Conservation (phyloP, 1,140 invertebrate genomes). For the Frieseomelitta varia region DNA sequence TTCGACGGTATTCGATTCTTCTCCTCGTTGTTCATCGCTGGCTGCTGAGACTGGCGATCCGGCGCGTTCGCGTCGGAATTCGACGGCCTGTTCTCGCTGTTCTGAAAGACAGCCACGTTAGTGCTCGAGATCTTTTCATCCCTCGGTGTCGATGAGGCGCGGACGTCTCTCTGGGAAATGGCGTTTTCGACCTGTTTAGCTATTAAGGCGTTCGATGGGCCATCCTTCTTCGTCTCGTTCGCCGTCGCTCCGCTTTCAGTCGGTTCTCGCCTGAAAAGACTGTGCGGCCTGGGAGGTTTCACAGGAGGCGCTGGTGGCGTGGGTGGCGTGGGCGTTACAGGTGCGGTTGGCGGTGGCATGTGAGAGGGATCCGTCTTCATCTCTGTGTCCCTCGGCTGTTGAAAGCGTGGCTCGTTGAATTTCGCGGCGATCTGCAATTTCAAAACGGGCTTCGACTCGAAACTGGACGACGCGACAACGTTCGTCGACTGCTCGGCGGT, state of each 20-base stretch:
- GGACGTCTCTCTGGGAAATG: too few relatives aligned
- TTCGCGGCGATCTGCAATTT: slow-evolving; percentile 59
- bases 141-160: too few relatives aligned
- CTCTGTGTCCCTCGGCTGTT: background rate
- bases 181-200: background rate
- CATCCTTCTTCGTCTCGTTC: background rate
- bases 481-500: background rate
- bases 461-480: background rate
- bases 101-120: background rate
- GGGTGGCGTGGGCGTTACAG: background rate
- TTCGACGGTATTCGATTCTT: slow-evolving; percentile 47
- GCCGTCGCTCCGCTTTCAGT: background rate
- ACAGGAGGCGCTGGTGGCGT: background rate
- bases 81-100: rapidly evolving
- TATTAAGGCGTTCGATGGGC: background rate
- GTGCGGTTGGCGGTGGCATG: background rate
- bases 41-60: rapidly evolving
- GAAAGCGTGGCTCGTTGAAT: slow-evolving; percentile 26
- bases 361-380: background rate
- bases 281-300: background rate
- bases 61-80: background rate
- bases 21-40: background rate
- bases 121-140: background rate
- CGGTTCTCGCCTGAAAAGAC: background rate
- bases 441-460: slow-evolving; percentile 30